Base-by-base conservation (phyloP, 1,140 invertebrate genomes). In the Anthonomus grandis region DNA sequence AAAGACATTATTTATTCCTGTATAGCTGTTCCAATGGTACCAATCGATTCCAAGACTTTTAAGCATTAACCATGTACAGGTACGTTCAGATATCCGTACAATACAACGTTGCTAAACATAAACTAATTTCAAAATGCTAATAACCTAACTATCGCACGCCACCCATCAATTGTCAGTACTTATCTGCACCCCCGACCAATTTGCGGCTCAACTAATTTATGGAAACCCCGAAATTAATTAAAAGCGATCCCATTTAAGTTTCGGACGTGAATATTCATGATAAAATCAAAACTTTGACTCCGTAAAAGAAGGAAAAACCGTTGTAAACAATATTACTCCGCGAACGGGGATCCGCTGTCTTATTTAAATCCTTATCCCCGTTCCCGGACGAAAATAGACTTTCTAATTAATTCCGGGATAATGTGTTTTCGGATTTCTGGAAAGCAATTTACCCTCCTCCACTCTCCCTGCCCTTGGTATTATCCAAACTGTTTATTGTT, bases 341-440 rank as follows among this genome's bases (percentile, higher is more conserved):
- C 48, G 19, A 51, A 15, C 34, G 48, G n/a, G n/a, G n/a, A n/a
- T n/a, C n/a, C 21, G 21, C 41, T 51, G 22, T 51, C 48, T 51
- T 51, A 39, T 51, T 51, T 51, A 51, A 51, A 34, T 51, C 17
- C n/a, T n/a, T n/a, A n/a, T n/a, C n/a, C n/a, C n/a, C n/a, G n/a
- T n/a, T n/a, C n/a, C n/a, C 41, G 21, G 36, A 17, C 24, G 48
- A 9, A 4, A 24, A 39, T 51, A 39, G 19, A 10, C 34, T 15
- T 38, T 51, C 13, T 39, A 51, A 51, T 51, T 51, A 51, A 51
- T 25, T 47, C 19, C 12, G n/a, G 44, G 44, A 6, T 47, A 47
- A 47, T 47, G 15, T 25, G 24, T 47, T 27, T 15, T 24, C 23
- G 31, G 12, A 25, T 47, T 47, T 24, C 4, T 22, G 42, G 17